These are phyloP conservation scores for Resseliella maxima DNA, from an alignment of 2,888 invertebrate species.

Conservation along the genomic window DNA sequence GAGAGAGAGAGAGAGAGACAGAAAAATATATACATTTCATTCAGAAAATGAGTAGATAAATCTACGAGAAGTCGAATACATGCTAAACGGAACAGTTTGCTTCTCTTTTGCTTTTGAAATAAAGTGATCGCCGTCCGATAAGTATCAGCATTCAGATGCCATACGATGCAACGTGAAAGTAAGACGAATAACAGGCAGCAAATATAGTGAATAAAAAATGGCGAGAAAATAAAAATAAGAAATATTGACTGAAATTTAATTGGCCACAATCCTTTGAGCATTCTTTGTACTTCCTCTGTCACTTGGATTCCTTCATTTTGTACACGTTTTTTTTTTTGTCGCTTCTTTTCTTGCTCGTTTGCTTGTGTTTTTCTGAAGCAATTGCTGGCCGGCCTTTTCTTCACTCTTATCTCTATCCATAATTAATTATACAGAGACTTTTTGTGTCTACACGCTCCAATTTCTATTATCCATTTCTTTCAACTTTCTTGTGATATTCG, in stretches of 20 bases:
- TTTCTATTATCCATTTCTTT: constrained; percentile 15
- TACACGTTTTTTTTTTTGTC: not conserved
- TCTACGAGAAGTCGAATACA: constrained; percentile 19
- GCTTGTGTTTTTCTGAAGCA: constrained; percentile 14
- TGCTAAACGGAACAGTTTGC: not conserved
- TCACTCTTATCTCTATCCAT: constrained; percentile 32
- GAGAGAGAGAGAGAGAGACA: not conserved
- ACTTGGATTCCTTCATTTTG: not conserved
- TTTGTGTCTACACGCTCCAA: not conserved
- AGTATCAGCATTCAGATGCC: not conserved
- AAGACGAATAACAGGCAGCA: not conserved
- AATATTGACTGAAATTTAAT: constrained; percentile 56
- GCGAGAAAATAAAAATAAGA: constrained; percentile 12
- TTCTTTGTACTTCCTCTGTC: constrained; percentile 42
- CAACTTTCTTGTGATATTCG: not conserved
- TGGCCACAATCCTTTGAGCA: constrained; percentile 33
- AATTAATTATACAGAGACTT: constrained; percentile 53
- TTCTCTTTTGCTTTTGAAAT: not conserved
- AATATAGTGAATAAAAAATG: constrained; percentile 43
- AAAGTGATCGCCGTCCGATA: constrained; percentile 39
- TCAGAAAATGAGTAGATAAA: constrained; percentile 45
- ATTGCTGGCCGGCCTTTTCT: not conserved
- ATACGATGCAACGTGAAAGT: not conserved
- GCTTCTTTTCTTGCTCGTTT: not conserved
- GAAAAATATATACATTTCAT: not conserved